Evolutionary conservation across 2,113 vertebrate genomes (phyloP), one percentile per base, ranked within the genome.

Genomic region (Lophius piscatorius): DNA sequence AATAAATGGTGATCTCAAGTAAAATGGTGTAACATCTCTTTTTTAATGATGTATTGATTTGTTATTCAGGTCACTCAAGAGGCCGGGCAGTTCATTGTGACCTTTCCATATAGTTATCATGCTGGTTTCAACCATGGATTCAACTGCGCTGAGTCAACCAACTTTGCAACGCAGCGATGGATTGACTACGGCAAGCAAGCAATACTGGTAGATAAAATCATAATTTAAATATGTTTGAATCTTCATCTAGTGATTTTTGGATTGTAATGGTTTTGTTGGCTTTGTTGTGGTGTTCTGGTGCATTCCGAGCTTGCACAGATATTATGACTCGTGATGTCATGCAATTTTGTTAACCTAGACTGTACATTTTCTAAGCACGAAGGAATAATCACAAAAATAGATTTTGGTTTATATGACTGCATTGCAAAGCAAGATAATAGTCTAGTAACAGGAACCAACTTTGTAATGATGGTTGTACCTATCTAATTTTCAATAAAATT

Each of bases 91-190:
- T 99, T 99, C 68, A 94, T 99, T 74, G 93, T 99, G 82, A 97
- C 96, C 0, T 99, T 99, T 57, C 97, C 96, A 1, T 98, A 94
- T 11, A 94, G 92, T 36, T 98, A 98, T 74, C 96, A 98, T 0
- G 94, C 97, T 18, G 97, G 96, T n/a, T 99, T 99, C 78, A 98
- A 99, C 84, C 97, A 99, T 0, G 96, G 97, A n/a, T 99, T 98
- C 87, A 99, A 99, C 86, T 98, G 96, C 74, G 96, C 96, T 0
- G 96, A 98, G 79, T 96, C 97, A 3, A 98, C 96, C 46, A 99
- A 98, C 83, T 99, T 99, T 65, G 97, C 97, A 38, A 97, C 94
- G 1, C 92, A 94, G 35, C 89, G 97, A 17, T 99, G 97, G 97
- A 98, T 99, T 0, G 96, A 99, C 50, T 99, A 99, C 0, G 97